A percentile compares a stretch with the other conserved stretches of the same genome.
Conservation (phyloP, 2,797 vertebrate species). For the Intellagama lesueurii region DNA sequence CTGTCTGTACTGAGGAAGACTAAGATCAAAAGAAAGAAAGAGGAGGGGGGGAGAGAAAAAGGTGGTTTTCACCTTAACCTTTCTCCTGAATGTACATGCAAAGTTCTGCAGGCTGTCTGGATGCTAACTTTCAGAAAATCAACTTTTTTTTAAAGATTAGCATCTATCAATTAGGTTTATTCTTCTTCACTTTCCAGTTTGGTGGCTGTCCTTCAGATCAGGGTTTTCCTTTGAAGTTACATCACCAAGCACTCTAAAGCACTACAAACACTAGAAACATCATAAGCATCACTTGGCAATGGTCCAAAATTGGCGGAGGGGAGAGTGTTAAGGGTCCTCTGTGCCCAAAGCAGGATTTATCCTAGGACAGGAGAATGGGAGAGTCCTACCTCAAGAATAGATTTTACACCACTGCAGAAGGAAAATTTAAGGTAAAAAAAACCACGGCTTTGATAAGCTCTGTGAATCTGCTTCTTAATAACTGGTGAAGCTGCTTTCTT, state of each 20-base stretch:
- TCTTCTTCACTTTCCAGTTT: neutral
- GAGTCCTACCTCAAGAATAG: constrained; percentile 56
- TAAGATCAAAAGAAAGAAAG: no score
- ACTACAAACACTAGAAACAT: neutral
- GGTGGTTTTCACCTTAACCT: no score
- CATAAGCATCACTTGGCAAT: neutral
- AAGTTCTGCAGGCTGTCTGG: no score
- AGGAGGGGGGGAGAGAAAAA: no score
- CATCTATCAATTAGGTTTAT: neutral
- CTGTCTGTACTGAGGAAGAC: no score
- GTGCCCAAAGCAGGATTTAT: neutral
- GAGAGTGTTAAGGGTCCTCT: neutral
- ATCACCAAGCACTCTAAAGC: neutral
- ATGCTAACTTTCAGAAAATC: neutral
- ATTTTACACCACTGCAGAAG: constrained; percentile 62
- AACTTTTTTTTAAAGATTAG: no score
- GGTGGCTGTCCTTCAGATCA: neutral
- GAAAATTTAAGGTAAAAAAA: constrained; percentile 59
- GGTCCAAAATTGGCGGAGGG: neutral
- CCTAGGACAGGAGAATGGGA: constrained; percentile 14
- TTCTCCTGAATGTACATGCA: no score
- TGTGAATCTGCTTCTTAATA: constrained; percentile 55
- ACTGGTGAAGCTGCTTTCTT: neutral
- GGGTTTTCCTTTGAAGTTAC: neutral
- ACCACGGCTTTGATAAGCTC: constrained; percentile 57